Evolutionary conservation across 2,113 vertebrate species (phyloP), one percentile per base, ranked within the genome.

Genomic region (Malurus melanocephalus): DNA sequence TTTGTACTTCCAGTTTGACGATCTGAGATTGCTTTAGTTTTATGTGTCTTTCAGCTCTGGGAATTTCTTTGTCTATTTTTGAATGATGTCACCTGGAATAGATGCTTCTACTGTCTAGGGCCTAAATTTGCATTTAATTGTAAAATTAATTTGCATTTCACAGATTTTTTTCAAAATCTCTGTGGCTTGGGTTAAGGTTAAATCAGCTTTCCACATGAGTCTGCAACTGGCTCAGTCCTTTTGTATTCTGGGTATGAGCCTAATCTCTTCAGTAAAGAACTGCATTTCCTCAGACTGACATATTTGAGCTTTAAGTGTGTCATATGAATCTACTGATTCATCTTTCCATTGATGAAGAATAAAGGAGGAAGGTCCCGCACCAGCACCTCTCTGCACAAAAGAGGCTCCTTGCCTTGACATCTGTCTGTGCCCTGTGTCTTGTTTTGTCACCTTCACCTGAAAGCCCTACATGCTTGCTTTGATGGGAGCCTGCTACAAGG

Each of bases 101-200:
- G 59, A 80, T 86, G 69, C 43, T 83, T 87, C 62, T 92, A 75
- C 66, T 71, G 66, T 80, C 52, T 93, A 9, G 21, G 79, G 42
- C 23, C 46, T 78, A 59, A 60, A 89, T 94, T 90, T 93, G 76
- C 80, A 93, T 93, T 92, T 81, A 85, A 90, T 85, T 80, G 81
- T 90, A 85, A 85, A 68, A 90, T 51, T 35, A 35, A 93, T 94
- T 89, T 94, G 79, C 77, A 92, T 93, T 92, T 76, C 68, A 81
- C 51, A 79, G 56, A 69, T 52, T 52, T 67, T 57, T 84, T 76
- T 67, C 18, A 79, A 75, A 84, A 79, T 61, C 35, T 85, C 73
- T 72, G 14, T 85, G 76, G 69, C 51, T 91, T 67, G 46, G 49
- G 32, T 80, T 94, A 87, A 94, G 91, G 76, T 91, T 93, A 94